Evolutionary conservation across 2,888 invertebrate species (phyloP).

Genomic region (Poecilobothrus nobilitatus): DNA sequence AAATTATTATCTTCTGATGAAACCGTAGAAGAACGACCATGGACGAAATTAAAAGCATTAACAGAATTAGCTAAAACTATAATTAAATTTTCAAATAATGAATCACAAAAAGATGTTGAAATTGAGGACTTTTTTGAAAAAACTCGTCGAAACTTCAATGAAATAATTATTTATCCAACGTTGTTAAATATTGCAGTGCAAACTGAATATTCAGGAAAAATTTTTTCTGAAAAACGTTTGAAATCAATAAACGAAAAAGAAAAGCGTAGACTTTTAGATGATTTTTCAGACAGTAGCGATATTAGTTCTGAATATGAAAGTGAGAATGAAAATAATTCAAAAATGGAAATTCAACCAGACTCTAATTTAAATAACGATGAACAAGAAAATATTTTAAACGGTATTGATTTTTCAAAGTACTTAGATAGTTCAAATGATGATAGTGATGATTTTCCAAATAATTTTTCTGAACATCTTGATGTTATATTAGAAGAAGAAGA

Average conservation of each 20-base stretch:
- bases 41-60: not conserved
- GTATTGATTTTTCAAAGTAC: conserved; percentile 3
- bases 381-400: not conserved
- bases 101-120: not conserved
- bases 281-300: not conserved
- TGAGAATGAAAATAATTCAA: not conserved
- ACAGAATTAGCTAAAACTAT: not conserved
- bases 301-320: conserved; percentile 5
- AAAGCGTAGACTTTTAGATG: conserved; percentile 5
- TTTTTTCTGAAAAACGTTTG: not conserved
- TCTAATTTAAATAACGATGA: not conserved
- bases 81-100: not conserved
- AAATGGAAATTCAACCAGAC: not conserved
- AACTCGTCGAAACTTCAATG: not conserved
- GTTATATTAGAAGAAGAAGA: conserved; percentile 3
- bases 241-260: conserved; percentile 5
- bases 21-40: not conserved
- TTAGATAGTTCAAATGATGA: not conserved
- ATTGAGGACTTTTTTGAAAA: not conserved
- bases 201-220: conserved; percentile 1
- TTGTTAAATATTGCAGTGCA: not conserved
- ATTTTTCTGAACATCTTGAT: not conserved
- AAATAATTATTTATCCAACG: not conserved
- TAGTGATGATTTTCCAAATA: not conserved
- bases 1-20: not conserved